Evolutionary conservation across 1,140 invertebrate genomes (phyloP).

Genomic region (Heliconius nattereri): DNA sequence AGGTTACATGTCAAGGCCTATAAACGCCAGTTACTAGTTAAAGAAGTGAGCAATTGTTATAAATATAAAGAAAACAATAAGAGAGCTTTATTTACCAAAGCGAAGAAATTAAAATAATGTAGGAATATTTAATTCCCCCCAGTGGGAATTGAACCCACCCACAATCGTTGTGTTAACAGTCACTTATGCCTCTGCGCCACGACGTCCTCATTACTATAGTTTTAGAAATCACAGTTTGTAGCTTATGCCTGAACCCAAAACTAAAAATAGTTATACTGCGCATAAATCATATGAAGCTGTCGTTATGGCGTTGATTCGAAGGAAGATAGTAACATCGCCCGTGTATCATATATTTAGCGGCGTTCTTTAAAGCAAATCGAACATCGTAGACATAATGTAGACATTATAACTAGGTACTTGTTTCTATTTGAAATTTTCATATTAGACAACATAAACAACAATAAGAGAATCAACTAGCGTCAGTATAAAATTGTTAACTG

Average conservation of each 20-base stretch:
- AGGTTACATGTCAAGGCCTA: conserved; percentile 40
- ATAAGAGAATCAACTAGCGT: neutral
- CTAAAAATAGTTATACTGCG: conserved; percentile 27
- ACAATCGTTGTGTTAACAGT: too few relatives aligned
- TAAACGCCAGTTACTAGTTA: neutral
- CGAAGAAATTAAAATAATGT: too few relatives aligned
- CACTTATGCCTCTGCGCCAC: too few relatives aligned
- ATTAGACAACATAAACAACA: neutral
- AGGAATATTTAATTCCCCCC: too few relatives aligned
- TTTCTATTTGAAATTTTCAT: neutral
- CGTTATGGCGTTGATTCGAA: conserved; percentile 30
- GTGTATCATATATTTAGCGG: conserved; percentile 31
- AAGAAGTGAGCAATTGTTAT: neutral
- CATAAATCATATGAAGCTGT: conserved; percentile 32
- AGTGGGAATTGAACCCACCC: too few relatives aligned
- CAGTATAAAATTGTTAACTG: too few relatives aligned
- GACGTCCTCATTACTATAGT: neutral
- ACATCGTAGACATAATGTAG: neutral
- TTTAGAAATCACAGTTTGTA: neutral
- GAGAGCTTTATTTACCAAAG: too few relatives aligned
- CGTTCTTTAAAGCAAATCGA: conserved; percentile 18
- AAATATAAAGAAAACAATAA: neutral
- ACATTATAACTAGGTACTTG: neutral
- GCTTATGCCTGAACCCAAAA: conserved; percentile 15
- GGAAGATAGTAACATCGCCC: conserved; percentile 24